Conservation (phyloP, 2,113 vertebrate genomes). For the Hipposideros armiger region DNA sequence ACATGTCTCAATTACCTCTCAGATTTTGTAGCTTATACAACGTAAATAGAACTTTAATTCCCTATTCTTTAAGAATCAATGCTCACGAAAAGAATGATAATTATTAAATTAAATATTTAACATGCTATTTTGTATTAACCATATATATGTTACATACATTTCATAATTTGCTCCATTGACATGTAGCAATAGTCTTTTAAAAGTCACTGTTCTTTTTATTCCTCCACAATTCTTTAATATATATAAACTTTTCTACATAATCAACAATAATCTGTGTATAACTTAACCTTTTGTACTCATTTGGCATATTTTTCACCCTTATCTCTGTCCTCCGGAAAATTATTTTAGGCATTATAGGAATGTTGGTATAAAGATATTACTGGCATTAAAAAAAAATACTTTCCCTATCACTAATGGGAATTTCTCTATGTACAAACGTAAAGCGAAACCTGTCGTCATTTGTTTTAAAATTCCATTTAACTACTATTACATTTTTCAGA, state of each 20-base stretch:
- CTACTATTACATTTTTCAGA: neutral
- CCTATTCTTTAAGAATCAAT: neutral
- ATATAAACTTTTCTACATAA: neutral
- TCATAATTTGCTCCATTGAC: neutral
- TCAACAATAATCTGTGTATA: neutral
- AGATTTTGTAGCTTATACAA: neutral
- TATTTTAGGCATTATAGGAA: neutral
- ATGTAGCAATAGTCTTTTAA: neutral
- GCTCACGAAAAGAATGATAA: neutral
- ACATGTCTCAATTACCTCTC: neutral
- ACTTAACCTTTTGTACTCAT: neutral
- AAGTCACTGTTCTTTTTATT: neutral
- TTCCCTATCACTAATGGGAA: neutral
- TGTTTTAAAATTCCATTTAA: neutral
- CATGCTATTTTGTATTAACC: neutral
- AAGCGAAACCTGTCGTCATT: neutral
- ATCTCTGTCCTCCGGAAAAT: constrained; percentile 17
- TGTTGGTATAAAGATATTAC: neutral
- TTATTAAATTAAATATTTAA: constrained; percentile 17
- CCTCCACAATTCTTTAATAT: neutral
- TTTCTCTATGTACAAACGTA: neutral
- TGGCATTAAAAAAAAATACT: neutral
- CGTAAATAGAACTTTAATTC: neutral
- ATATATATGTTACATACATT: neutral
- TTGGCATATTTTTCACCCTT: neutral